Evolutionary conservation across 2,888 invertebrate species (phyloP).

Genomic region (Alloscopus bannaensis): DNA sequence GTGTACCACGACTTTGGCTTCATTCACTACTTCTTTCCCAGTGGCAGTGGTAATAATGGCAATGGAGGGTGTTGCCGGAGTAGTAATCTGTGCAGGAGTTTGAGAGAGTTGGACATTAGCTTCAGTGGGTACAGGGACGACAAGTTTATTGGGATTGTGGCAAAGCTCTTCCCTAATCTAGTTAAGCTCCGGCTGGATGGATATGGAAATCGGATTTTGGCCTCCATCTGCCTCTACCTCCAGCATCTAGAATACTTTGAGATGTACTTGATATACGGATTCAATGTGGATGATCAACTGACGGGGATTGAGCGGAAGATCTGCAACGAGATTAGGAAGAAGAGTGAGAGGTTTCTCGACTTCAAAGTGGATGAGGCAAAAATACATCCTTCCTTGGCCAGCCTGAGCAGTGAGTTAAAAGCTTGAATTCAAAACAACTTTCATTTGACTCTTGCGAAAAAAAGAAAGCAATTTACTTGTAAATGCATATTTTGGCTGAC

Average conservation of each 20-base stretch:
- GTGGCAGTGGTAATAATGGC: conserved; percentile 4
- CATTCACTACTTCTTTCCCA: conserved; percentile 65
- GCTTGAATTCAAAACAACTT: neutral
- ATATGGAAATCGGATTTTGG: conserved; percentile 64
- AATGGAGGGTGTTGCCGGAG: too few relatives aligned
- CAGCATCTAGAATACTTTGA: conserved; percentile 61
- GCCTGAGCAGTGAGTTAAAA: conserved; percentile 54
- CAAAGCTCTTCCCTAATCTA: conserved; percentile 62
- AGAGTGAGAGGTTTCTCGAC: conserved; percentile 23
- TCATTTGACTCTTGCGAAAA: neutral
- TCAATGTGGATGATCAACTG: conserved; percentile 67
- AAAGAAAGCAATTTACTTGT: conserved; percentile 5
- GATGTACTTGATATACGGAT: conserved; percentile 67
- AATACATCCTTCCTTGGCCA: conserved; percentile 56
- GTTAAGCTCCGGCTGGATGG: conserved; percentile 62
- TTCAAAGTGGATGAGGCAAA: conserved; percentile 45
- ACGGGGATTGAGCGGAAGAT: conserved; percentile 63
- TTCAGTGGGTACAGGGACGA: conserved; percentile 69
- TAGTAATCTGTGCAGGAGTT: conserved; percentile 29
- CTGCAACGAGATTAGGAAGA: conserved; percentile 49
- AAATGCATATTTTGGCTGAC: conserved; percentile 3
- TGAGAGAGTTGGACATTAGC: conserved; percentile 64
- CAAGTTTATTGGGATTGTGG: conserved; percentile 60
- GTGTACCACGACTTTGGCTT: conserved; percentile 66
- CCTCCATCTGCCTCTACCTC: conserved; percentile 63